Percentiles rank a stretch among this genome's conserved stretches.
Conservation (phyloP, 2,797 vertebrate genomes). For the Nothura maculosa region DNA sequence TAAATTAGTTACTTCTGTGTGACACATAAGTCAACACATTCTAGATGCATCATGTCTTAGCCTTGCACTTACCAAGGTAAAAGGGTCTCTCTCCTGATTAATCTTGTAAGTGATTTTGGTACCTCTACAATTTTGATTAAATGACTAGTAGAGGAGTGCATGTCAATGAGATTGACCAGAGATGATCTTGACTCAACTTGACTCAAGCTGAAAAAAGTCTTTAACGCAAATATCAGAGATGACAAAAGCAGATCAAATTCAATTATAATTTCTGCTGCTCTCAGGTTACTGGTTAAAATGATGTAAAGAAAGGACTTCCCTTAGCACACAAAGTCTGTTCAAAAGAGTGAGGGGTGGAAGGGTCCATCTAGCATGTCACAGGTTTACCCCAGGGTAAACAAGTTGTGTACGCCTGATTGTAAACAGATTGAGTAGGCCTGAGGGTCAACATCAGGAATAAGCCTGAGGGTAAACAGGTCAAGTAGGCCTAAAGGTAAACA, state of each 20-base stretch:
- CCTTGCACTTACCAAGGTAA: not conserved
- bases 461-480: too few species aligned
- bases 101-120: not conserved
- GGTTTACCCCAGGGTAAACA: too few species aligned
- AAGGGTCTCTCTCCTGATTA: not conserved
- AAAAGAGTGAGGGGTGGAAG: not conserved
- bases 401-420: too few species aligned
- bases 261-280: not conserved
- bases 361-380: too few species aligned
- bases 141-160: not conserved
- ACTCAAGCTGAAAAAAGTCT: not conserved
- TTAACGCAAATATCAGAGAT: not conserved
- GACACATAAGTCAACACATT: not conserved
- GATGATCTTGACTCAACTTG: conserved; percentile 20
- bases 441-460: too few species aligned
- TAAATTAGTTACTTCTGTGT: not conserved
- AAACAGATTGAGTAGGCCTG: too few species aligned
- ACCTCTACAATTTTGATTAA: conserved; percentile 32
- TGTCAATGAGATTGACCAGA: conserved; percentile 37
- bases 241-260: conserved; percentile 32
- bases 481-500: too few species aligned
- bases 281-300: conserved; percentile 34
- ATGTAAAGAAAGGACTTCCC: conserved; percentile 11
- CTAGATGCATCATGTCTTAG: not conserved
- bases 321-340: not conserved